phyloP scores from a whole-genome alignment of 2,888 invertebrate species.

The Dolomedes plantarius region DNA sequence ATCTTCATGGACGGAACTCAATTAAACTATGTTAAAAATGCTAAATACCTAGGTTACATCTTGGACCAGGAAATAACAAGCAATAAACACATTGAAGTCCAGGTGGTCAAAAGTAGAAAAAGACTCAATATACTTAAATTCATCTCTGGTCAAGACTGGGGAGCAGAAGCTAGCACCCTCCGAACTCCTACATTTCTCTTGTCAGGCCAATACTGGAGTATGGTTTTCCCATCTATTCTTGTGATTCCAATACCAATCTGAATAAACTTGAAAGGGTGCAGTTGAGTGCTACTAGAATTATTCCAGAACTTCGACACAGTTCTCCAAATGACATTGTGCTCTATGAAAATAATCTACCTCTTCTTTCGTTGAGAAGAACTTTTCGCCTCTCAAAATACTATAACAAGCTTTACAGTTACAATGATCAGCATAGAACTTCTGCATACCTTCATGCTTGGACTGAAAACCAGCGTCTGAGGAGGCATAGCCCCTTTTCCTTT shows the following conservation, averaged over 20 bases:
- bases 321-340: not conserved
- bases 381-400: too few species aligned
- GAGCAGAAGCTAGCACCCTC: not conserved
- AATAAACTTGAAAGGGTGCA: constrained; percentile 6
- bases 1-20: constrained; percentile 13
- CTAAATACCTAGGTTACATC: constrained; percentile 1
- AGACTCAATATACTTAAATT: constrained; percentile 8
- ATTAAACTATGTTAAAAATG: not conserved
- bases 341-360: too few species aligned
- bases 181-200: not conserved
- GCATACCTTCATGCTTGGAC: not conserved
- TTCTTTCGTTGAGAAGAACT: not conserved
- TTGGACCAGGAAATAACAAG: not conserved
- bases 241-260: constrained; percentile 6
- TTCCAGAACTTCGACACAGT: not conserved
- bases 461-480: not conserved
- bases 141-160: not conserved
- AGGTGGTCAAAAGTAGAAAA: not conserved
- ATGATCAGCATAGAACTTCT: not conserved
- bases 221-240: not conserved
- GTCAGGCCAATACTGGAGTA: not conserved
- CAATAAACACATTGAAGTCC: not conserved
- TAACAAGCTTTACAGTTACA: not conserved
- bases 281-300: not conserved
- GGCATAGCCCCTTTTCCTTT: not conserved